Evolutionary conservation across 2,797 vertebrate genomes (phyloP), one percentile per base, ranked within the genome.

Genomic region (Leptodactylus fallax): DNA sequence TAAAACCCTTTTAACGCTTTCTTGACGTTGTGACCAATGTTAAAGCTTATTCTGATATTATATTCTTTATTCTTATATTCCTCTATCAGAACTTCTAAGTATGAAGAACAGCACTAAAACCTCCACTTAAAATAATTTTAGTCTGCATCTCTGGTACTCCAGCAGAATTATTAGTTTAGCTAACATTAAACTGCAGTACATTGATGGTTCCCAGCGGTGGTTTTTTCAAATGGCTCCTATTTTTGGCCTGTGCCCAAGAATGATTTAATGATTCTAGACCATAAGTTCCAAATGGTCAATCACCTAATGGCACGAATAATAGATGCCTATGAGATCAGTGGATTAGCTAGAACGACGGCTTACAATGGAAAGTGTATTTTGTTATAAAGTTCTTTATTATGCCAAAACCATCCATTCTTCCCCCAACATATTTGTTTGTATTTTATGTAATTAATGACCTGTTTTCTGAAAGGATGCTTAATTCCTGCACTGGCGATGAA

Each of bases 251-350:
- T 61, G 79, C 74, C 88, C 88, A 89, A 87, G 85, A 89, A 86
- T 79, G 63, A 87, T 86, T 89, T 89, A 89, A 87, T 83, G 85
- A 87, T 83, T 89, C 85, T 79, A 87, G 85, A 67, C 85, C 85
- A 71, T 89, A 83, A 51, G 80, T 87, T 89, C 85, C 85, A 89
- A 89, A 86, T 89, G 88, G 85, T 87, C 88, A 86, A 89, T 89
- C 88, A 89, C 60, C 88, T 89, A 86, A 89, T 89, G 88, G 74
- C 61, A 86, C 77, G 53, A 79, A 89, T 89, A 89, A 89, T 89
- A 89, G 88, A 71, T 53, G 63, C 85, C 69, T 83, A 89, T 79
- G 80, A 86, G 72, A 89, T 89, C 81, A 87, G 80, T 83, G 83
- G 74, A 67, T 89, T 86, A 89, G 63, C 25, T 60, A 72, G 80